These are phyloP conservation scores for Bubo scandiacus DNA, from an alignment of 2,113 vertebrate species.

Conservation along the genomic window DNA sequence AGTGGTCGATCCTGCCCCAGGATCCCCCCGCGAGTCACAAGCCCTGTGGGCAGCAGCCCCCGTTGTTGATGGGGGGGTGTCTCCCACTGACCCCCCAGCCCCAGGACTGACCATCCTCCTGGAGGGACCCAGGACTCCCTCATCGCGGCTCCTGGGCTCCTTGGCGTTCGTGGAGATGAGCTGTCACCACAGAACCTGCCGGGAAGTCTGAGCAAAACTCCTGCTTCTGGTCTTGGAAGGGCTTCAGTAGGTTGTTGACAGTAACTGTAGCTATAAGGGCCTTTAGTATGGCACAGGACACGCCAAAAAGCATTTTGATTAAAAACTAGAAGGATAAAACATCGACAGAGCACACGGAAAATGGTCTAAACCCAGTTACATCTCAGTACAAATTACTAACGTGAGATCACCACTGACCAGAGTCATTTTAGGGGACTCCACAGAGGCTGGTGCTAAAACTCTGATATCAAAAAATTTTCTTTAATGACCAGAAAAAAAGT, in stretches of 20 bases:
- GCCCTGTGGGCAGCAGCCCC: neutral
- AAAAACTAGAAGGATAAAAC: neutral
- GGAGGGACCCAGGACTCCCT: neutral
- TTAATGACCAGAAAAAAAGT: neutral
- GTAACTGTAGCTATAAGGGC: neutral
- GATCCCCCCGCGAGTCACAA: neutral
- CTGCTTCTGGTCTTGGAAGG: neutral
- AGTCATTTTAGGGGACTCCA: neutral
- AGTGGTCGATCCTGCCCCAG: neutral
- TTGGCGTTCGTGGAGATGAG: neutral
- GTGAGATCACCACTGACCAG: neutral
- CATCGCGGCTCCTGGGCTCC: fast-evolving
- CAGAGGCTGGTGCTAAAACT: neutral
- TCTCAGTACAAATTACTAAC: neutral
- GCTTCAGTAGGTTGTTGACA: too few species aligned
- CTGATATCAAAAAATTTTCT: neutral
- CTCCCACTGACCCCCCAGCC: neutral
- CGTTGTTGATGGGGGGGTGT: neutral
- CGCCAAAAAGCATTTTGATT: neutral
- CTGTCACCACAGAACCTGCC: fast-evolving
- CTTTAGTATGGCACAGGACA: neutral
- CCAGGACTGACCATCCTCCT: neutral
- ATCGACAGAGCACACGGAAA: neutral
- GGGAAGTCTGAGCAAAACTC: neutral
- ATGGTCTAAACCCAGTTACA: neutral